phyloP scores from a whole-genome alignment of 2,797 vertebrate genomes.

The Brachyalestes nurse region DNA sequence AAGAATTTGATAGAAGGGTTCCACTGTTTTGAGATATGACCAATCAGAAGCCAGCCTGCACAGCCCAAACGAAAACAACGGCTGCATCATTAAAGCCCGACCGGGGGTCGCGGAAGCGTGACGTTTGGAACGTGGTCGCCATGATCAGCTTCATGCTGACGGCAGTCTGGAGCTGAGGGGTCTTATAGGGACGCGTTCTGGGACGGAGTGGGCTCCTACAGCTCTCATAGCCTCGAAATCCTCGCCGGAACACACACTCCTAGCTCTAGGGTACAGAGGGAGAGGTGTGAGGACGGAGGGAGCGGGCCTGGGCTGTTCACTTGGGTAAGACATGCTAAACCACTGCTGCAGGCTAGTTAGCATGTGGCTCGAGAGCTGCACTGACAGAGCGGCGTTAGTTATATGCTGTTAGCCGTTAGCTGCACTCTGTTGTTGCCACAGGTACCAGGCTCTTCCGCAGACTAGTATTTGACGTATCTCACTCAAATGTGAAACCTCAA shows the following conservation, averaged over 20 bases:
- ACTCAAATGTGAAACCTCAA: too few species aligned
- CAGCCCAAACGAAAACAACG: neutral
- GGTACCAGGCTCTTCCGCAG: too few species aligned
- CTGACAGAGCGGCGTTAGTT: constrained; percentile 27
- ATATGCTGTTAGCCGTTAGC: neutral
- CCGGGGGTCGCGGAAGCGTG: constrained; percentile 67
- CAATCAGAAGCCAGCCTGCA: neutral
- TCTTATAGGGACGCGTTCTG: constrained; percentile 11
- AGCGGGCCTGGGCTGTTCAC: constrained; percentile 62
- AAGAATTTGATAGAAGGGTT: neutral
- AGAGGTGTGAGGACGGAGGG: constrained; percentile 37
- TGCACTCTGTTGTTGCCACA: neutral
- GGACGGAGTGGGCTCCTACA: neutral
- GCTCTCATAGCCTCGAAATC: neutral
- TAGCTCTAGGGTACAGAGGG: constrained; percentile 25
- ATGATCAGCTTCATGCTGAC: constrained; percentile 79
- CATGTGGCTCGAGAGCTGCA: constrained; percentile 23
- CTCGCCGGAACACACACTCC: neutral
- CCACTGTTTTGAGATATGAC: neutral
- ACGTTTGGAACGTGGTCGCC: constrained; percentile 79
- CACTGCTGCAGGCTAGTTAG: constrained; percentile 18
- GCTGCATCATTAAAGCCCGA: constrained; percentile 69
- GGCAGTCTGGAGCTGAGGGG: constrained; percentile 62
- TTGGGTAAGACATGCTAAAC: constrained; percentile 67
- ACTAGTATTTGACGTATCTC: too few species aligned